These are phyloP conservation scores for Agrochola macilenta DNA, from an alignment of 2,888 invertebrate species.

Conservation along the genomic window DNA sequence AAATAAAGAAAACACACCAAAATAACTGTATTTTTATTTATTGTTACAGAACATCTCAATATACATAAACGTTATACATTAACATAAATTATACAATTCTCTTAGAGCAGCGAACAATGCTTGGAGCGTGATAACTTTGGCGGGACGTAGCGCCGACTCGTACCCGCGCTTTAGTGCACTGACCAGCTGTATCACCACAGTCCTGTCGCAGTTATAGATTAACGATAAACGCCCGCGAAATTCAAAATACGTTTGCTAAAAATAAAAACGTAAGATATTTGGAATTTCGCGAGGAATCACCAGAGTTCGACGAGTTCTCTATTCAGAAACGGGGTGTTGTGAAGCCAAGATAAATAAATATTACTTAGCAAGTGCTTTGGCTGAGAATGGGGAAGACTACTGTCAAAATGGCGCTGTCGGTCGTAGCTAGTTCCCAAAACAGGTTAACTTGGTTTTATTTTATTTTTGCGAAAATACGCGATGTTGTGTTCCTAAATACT, in stretches of 20 bases:
- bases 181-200: constrained; percentile 18
- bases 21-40: constrained; percentile 57
- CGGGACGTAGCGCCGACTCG: constrained; percentile 6
- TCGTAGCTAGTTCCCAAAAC: no score
- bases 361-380: background rate
- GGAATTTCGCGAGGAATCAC: background rate
- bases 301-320: background rate
- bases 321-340: background rate
- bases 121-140: constrained; percentile 28
- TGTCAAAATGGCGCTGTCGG: no score
- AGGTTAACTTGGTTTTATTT: no score
- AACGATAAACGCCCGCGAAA: background rate
- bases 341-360: background rate
- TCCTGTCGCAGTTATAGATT: constrained; percentile 44
- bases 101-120: constrained; percentile 55
- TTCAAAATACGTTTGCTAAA: background rate
- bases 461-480: no score
- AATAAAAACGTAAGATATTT: background rate
- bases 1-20: constrained; percentile 13
- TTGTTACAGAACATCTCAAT: constrained; percentile 63
- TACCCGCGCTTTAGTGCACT: constrained; percentile 1
- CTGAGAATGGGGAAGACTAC: background rate
- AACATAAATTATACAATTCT: constrained; percentile 62
- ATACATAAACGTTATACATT: constrained; percentile 60
- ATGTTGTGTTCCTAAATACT: no score